Percentiles rank a stretch among this genome's conserved stretches.
Evolutionary conservation across 2,888 invertebrate species (phyloP).

Genomic region (Trachelus iudaicus): DNA sequence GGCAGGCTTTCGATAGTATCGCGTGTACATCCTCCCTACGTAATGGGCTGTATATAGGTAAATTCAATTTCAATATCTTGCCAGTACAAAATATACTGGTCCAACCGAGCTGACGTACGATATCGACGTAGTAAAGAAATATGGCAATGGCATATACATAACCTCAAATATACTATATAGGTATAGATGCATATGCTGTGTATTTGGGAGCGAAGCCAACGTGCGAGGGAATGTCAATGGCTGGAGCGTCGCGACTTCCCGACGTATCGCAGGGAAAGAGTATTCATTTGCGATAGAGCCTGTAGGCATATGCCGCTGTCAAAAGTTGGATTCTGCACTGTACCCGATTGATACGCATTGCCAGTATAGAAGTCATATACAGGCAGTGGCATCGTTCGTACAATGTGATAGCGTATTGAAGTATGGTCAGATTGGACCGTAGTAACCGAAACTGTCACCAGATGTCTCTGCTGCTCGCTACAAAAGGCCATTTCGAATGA

Average conservation of each 20-base stretch:
- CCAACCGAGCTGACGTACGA: not conserved
- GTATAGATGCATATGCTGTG: not conserved
- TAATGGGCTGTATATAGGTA: constrained; percentile 3
- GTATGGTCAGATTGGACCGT: not conserved
- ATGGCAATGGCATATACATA: not conserved
- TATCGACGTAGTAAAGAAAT: not conserved
- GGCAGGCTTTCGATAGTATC: not conserved
- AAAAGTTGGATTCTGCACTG: constrained; percentile 32
- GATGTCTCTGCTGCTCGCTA: not conserved
- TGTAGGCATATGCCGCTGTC: constrained; percentile 28
- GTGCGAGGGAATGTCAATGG: not conserved
- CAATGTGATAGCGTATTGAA: not conserved
- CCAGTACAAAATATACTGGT: not conserved
- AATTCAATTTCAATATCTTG: constrained; percentile 5
- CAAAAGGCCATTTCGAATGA: not conserved
- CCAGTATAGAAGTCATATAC: constrained; percentile 18
- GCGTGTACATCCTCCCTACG: not conserved
- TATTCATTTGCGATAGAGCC: constrained; percentile 36
- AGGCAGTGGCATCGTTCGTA: constrained; percentile 18
- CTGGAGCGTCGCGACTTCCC: not conserved
- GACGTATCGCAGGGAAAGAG: not conserved
- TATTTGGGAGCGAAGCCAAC: no score
- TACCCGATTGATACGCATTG: constrained; percentile 32
- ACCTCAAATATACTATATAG: not conserved
- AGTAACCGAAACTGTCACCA: not conserved